phyloP scores from a whole-genome alignment of 2,113 vertebrate genomes.

The Neogale vison region DNA sequence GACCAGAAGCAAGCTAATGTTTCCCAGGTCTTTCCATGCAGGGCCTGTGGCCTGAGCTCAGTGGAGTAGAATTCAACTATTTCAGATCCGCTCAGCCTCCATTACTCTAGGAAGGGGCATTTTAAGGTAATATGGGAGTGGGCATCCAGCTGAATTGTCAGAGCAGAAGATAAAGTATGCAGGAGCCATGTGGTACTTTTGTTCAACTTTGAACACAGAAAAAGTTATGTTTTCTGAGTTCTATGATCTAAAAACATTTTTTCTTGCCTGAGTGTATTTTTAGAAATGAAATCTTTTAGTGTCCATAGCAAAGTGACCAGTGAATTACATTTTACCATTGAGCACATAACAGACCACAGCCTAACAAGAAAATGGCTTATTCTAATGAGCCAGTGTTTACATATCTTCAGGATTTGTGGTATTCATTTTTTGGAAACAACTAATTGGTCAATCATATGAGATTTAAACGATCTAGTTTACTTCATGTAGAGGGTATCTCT shows the following conservation, averaged over 20 bases:
- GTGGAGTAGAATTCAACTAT: not conserved
- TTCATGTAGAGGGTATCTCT: not conserved
- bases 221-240: not conserved
- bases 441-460: not conserved
- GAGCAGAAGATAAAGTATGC: not conserved
- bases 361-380: not conserved
- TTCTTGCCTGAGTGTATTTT: not conserved
- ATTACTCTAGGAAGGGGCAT: not conserved
- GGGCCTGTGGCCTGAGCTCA: not conserved
- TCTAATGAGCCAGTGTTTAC: not conserved
- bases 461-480: constrained; percentile 34
- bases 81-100: not conserved
- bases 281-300: not conserved
- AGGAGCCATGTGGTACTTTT: not conserved
- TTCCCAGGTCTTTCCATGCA: constrained; percentile 70
- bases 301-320: not conserved
- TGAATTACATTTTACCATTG: not conserved
- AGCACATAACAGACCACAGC: not conserved
- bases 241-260: not conserved
- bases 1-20: constrained; percentile 83
- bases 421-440: not conserved
- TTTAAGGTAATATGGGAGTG: not conserved
- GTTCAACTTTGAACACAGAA: not conserved
- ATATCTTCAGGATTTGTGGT: constrained; percentile 11
- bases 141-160: not conserved